Evolutionary conservation across 2,113 vertebrate species (phyloP).

Genomic region (Xenopus laevis): DNA sequence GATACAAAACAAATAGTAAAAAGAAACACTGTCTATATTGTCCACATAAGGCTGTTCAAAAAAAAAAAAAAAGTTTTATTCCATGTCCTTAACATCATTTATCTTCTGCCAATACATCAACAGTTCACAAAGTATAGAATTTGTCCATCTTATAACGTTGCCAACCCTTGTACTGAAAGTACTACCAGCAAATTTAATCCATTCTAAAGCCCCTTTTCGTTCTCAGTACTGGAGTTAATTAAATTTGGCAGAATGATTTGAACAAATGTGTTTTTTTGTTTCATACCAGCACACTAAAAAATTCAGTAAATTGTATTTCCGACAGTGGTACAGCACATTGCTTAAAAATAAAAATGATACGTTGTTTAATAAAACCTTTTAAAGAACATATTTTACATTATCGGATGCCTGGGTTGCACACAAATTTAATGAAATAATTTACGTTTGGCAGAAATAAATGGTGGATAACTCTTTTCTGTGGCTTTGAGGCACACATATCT

Average conservation of each 20-base stretch:
- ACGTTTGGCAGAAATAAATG: conserved; percentile 59
- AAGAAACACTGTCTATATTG: conserved; percentile 44
- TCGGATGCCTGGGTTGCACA: too few species aligned
- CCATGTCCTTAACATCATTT: too few species aligned
- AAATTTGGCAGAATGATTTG: conserved; percentile 63
- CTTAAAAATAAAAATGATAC: conserved; percentile 15
- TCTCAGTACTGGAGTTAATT: not conserved
- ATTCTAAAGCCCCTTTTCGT: conserved; percentile 16
- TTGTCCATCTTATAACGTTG: conserved; percentile 32
- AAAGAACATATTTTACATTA: too few species aligned
- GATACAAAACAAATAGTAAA: conserved; percentile 5
- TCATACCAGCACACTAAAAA: too few species aligned
- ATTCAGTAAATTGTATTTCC: conserved; percentile 58
- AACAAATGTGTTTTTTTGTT: conserved; percentile 57
- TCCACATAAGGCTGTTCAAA: conserved; percentile 46
- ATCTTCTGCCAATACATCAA: not conserved
- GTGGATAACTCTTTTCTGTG: conserved; percentile 47
- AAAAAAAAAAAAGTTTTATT: conserved; percentile 30
- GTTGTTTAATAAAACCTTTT: conserved; percentile 6
- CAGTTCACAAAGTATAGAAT: not conserved
- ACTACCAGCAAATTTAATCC: conserved; percentile 41
- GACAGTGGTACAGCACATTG: conserved; percentile 52
- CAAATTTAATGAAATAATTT: conserved; percentile 59
- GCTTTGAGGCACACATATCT: conserved; percentile 68
- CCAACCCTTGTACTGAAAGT: conserved; percentile 48